Evolutionary conservation across 2,888 invertebrate species (phyloP).

Genomic region (Tetheella fluctuosa): DNA sequence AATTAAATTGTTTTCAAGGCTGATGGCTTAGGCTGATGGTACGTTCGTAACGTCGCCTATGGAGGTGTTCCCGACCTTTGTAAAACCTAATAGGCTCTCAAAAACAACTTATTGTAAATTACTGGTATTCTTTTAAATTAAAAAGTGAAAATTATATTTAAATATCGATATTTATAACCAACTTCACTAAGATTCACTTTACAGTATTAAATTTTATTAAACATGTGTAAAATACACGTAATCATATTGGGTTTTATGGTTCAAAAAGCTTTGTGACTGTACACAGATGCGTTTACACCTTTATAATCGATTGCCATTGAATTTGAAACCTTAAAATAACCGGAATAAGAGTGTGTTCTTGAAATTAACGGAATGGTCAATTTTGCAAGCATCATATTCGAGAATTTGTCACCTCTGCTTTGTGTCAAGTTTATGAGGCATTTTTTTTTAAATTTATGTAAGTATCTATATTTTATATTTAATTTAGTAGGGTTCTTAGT

Average conservation of each 20-base stretch:
- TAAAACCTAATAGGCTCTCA: too few species aligned
- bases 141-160: too few species aligned
- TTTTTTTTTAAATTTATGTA: not conserved
- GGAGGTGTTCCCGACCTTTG: too few species aligned
- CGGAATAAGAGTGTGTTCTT: not conserved
- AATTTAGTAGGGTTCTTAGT: not conserved
- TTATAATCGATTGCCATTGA: not conserved
- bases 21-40: too few species aligned
- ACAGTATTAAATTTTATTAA: conserved; percentile 53
- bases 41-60: too few species aligned
- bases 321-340: not conserved
- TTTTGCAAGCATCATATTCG: not conserved
- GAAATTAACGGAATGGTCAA: not conserved
- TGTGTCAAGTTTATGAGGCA: not conserved
- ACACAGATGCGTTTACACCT: conserved; percentile 12
- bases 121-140: too few species aligned
- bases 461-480: not conserved
- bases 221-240: conserved; percentile 49
- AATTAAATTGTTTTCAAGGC: too few species aligned
- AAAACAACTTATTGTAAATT: too few species aligned
- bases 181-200: conserved; percentile 11
- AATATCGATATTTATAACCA: too few species aligned
- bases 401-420: conserved; percentile 1
- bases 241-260: conserved; percentile 44
- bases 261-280: conserved; percentile 34